Base-by-base conservation (phyloP, 2,888 invertebrate genomes). In the Notodonta dromedarius region DNA sequence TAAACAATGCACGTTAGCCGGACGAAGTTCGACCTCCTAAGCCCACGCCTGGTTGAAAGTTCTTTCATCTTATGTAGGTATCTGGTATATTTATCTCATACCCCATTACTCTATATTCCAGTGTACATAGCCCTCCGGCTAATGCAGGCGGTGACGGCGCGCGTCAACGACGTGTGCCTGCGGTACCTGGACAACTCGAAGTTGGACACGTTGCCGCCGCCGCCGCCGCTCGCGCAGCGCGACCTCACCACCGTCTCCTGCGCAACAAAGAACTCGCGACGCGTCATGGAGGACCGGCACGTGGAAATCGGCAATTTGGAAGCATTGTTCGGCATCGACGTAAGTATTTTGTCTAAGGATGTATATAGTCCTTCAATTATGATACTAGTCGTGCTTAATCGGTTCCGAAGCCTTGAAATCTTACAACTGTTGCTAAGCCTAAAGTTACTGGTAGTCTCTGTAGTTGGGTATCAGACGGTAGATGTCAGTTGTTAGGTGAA, bases 241-340 rank as follows among this genome's bases (percentile, higher is more conserved):
- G 94, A 94, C 67, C 84, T 90, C 64, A 88, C 89, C 87, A 86
- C 93, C 75, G 96, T 96, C 67, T 95, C 95, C 44, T 95, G 94
- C 77, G 96, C 97, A 59, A 95, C 96, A 40, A 97, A 96, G 89
- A 98, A 99, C 90, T 94, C 94, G 46, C 94, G 98, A 60, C 94
- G 98, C 62, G 96, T 95, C 82, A 98, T 99, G 98, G 99, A 99
- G 89, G 99, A 99, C 87, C 94, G 98, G 56, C 97, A 98, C 83
- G 95, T 97, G 5, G 95, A 97, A 78, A 94, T 98, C 64, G 96
- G 97, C 57, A 97, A 98, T 83, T 94, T 98, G 77, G 97, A 98
- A 85, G 95, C 95, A 24, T 94, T 98, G 72, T 98, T 97, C 89
- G 96, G 95, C 78, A 94, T 97, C 75, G 94, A 96, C 95, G 97